Conservation (phyloP, 2,113 vertebrate species). For the Glaucomys volans region DNA sequence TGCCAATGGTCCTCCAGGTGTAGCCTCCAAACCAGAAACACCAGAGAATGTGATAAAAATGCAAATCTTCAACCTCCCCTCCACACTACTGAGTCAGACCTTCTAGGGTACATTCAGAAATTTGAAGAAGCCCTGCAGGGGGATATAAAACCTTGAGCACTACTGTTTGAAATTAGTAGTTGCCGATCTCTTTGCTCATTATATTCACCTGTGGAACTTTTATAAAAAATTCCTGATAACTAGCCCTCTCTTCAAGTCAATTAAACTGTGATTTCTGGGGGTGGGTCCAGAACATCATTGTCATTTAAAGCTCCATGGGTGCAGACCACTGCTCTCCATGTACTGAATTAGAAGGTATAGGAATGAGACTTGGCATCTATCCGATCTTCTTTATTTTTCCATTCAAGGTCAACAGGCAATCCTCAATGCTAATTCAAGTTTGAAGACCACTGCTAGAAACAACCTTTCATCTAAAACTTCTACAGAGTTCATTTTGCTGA, state of each 20-base stretch:
- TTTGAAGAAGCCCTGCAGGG: background rate
- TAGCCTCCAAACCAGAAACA: background rate
- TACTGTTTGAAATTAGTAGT: background rate
- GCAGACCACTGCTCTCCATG: background rate
- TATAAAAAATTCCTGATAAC: background rate
- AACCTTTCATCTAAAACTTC: slow-evolving; percentile 4
- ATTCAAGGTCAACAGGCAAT: background rate
- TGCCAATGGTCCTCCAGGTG: background rate
- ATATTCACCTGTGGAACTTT: background rate
- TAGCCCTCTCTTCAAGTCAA: background rate
- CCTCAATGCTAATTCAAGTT: background rate
- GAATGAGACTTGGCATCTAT: background rate
- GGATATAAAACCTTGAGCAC: background rate
- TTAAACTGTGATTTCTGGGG: background rate
- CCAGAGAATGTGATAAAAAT: background rate
- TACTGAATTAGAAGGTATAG: background rate
- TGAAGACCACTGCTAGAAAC: background rate
- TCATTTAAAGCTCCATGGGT: background rate
- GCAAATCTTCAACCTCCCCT: background rate
- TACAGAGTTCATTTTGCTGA: background rate
- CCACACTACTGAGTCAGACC: background rate
- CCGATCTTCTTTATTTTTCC: background rate
- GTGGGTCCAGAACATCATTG: background rate
- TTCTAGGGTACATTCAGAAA: background rate
- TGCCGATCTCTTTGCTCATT: background rate